Base-by-base conservation (phyloP, 2,888 invertebrate genomes). In the Antheraea assamensis region DNA sequence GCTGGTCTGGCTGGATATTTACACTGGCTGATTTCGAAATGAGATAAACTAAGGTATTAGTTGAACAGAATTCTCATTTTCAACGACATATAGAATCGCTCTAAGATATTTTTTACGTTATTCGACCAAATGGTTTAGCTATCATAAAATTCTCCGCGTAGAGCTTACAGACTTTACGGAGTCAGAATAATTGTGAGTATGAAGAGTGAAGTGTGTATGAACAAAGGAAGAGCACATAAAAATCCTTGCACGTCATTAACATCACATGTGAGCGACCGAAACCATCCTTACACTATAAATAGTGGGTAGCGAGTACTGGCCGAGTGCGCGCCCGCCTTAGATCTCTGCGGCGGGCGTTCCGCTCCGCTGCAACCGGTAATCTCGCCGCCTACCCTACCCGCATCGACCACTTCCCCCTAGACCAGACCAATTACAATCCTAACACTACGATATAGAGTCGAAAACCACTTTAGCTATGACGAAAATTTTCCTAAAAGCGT, bases 261-360 rank as follows among this genome's bases (percentile, higher is more conserved):
- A 75, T 74, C 70, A 73, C 70, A 68, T 71, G 68, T 75, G 76
- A 73, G 75, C 78, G 77, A 75, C 73, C 73, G 66, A 24, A 74
- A 75, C 74, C 74, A 72, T 74, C 75, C 73, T 73, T 73, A 72
- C 76, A 73, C 79, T 90, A 90, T 88, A 91, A 90, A 90, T 90
- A 89, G 80, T 78, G 79, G 74, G 71, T 72, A 74, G 79, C 71
- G 74, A 82, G 82, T 79, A 82, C 82, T 84, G 82, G 85, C 82
- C 83, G 81, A 77, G 76, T 77, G 35, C 82, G 85, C 85, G 79
- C 77, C 83, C 85, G 83, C 86, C 83, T 92, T 79, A 84, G 92
- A 93, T 94, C 94, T 94, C 92, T 75, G 86, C 92, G 93, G 94
- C 92, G 94, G 94, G 92, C 94, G 93, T 88, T 87, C 85, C 91